A percentile compares a stretch with the other conserved stretches of the same genome.
Conservation (phyloP, 2,113 vertebrate species). For the Nerophis ophidion region DNA sequence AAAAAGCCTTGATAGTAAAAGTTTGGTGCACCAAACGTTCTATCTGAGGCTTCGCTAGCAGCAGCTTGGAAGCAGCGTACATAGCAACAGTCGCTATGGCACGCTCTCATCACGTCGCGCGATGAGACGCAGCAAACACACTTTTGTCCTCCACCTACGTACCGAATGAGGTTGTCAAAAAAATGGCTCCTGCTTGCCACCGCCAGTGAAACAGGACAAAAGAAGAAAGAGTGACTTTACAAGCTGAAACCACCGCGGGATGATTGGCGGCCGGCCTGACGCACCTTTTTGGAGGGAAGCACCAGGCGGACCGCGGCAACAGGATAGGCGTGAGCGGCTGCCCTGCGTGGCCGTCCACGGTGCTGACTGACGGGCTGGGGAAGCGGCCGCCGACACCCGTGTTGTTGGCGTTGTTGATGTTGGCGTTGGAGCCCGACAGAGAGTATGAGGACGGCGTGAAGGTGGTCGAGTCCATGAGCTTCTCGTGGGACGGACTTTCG, state of each 20-base stretch:
- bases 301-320: conserved; percentile 83
- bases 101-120: conserved; percentile 31
- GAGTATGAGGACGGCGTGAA: conserved; percentile 98
- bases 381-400: conserved; percentile 79
- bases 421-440: conserved; percentile 94
- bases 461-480: conserved; percentile 92
- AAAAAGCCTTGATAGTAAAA: conserved; percentile 34
- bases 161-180: conserved; percentile 77
- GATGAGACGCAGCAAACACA: conserved; percentile 26
- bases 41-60: conserved; percentile 31
- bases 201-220: conserved; percentile 42
- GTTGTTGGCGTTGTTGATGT: conserved; percentile 99
- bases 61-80: conserved; percentile 42
- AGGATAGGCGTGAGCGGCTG: conserved; percentile 79
- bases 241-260: neutral
- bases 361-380: conserved; percentile 81
- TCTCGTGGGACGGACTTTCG: conserved; percentile 91
- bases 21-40: conserved; percentile 51
- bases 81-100: conserved; percentile 47
- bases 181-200: conserved; percentile 73
- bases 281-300: conserved; percentile 86
- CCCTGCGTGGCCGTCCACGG: conserved; percentile 80
- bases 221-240: conserved; percentile 14
- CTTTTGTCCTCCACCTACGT: conserved; percentile 59
- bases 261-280: neutral